Base-by-base conservation (phyloP, 2,888 invertebrate genomes). In the Petrophora chlorosata region DNA sequence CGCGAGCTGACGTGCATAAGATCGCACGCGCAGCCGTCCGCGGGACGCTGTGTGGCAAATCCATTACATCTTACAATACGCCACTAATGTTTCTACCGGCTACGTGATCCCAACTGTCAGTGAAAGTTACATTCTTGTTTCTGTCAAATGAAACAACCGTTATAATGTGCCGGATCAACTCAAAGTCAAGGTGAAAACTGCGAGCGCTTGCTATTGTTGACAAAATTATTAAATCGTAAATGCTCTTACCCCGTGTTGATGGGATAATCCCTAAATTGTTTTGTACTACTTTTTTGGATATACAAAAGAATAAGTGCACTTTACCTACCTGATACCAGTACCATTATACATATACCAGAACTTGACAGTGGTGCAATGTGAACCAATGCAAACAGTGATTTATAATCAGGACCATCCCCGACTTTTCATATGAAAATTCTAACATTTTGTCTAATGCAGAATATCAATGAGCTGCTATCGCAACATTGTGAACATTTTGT, bases 41-140 rank as follows among this genome's bases (percentile, higher is more conserved):
- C 67, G 68, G 71, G 68, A 67, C 54, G 59, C 64, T 55, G 57
- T 63, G 71, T 70, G 61, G 68, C 71, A 61, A 78, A 77, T 76
- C 72, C 76, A 79, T 81, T 79, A 74, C 67, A 65, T 62, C 63
- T 70, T 56, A 75, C 76, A 78, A 76, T 73, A 72, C 73, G 58
- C 63, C 61, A 69, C 77, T 73, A 70, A 73, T 75, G 72, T 71
- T 64, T 65, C 69, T 66, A 67, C 63, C 53, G 55, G 55, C 67
- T 72, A 77, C 76, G 73, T 74, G 76, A 73, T 77, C 67, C 59
- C 57, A 75, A 66, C 76, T 70, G 66, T 67, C 68, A 83, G 82
- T 82, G 83, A 85, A 83, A 84, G 82, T 84, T 70, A 71, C 69
- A 74, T 71, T 74, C 63, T 61, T 67, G 61, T 70, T 72, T 73